phyloP scores from a whole-genome alignment of 2,113 vertebrate species.

The Cyprinus carpio region DNA sequence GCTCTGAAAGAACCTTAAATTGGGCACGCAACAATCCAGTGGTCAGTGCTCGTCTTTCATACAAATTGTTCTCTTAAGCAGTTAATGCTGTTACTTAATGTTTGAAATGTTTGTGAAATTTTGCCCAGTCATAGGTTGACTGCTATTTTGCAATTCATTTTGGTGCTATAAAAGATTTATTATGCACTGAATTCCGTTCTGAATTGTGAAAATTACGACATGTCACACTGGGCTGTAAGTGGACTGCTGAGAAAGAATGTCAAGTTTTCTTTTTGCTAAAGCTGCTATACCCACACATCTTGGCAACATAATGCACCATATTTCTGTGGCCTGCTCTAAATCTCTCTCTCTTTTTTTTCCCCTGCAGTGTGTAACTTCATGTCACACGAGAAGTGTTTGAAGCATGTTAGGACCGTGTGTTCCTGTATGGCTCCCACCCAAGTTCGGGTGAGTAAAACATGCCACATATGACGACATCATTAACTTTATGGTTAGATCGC shows the following conservation, averaged over 20 bases:
- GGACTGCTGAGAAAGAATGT: not conserved
- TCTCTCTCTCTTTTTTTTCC: constrained; percentile 32
- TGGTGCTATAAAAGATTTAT: not conserved
- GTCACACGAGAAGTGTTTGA: constrained; percentile 97
- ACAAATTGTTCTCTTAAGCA: not conserved
- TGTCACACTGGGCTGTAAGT: not conserved
- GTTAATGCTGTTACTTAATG: not conserved
- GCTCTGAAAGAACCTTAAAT: not conserved
- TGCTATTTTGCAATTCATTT: no score
- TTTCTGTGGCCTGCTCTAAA: not conserved
- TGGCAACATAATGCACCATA: not conserved
- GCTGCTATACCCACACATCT: not conserved
- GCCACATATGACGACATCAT: not conserved
- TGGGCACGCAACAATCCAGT: not conserved
- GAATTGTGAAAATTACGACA: not conserved
- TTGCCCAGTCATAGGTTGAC: no score
- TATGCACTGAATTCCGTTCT: not conserved
- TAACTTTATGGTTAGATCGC: not conserved
- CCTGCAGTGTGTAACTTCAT: constrained; percentile 94
- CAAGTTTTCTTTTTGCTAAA: not conserved
- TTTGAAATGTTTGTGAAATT: no score
- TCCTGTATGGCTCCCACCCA: constrained; percentile 79
- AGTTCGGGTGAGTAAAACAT: constrained; percentile 82
- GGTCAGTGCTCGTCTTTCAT: not conserved
- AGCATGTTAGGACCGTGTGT: constrained; percentile 85